Base-by-base conservation (phyloP, 2,888 invertebrate species). In the Tryphoninae sp. region DNA sequence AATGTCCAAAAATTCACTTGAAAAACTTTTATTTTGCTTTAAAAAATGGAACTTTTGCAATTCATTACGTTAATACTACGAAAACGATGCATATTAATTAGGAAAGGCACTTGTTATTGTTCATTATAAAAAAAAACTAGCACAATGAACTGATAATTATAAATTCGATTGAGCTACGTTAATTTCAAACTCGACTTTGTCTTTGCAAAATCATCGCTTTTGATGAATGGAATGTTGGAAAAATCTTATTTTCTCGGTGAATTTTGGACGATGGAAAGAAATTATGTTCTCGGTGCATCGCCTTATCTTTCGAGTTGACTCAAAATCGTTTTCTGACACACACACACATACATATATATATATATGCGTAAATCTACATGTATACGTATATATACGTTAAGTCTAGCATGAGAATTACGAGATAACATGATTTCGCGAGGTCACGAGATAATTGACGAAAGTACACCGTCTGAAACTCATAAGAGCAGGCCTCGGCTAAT, bases 341-440 rank as follows among this genome's bases (percentile, higher is more conserved):
- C 42, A 23, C 62, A 22, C 23, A 22, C n/a, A n/a, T 1, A 26
- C 4, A 26, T 26, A 26, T 33, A 33, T 49, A 49, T 58, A 19
- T 55, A 19, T 16, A 8, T 19, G 4, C 22, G 16, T 19, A 55
- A 1, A 26, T 26, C 26, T 26, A 3, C 26, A 26, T 26, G 3
- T 33, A 33, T 7, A 33, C 23, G 26, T 65, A 19, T 55, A 19
- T 16, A 19, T 19, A 3, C n/a, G 16, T 19, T 8, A 55, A 19
- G 19, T 19, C 55, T 16, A 19, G 8, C 4, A 19, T 19, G 55
- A 55, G 19, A 65, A 49, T 49, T 23, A 45, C 55, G 45, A 58
- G 72, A 76, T 61, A 23, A 58, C 69, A 68, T 72, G 40, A 76
- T 79, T 79, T 79, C 67, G 65, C 72, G 67, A 78, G 75, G 75